Evolutionary conservation across 2,888 invertebrate species (phyloP), one percentile per base, ranked within the genome.

Genomic region (Didymodactylos carnosus): DNA sequence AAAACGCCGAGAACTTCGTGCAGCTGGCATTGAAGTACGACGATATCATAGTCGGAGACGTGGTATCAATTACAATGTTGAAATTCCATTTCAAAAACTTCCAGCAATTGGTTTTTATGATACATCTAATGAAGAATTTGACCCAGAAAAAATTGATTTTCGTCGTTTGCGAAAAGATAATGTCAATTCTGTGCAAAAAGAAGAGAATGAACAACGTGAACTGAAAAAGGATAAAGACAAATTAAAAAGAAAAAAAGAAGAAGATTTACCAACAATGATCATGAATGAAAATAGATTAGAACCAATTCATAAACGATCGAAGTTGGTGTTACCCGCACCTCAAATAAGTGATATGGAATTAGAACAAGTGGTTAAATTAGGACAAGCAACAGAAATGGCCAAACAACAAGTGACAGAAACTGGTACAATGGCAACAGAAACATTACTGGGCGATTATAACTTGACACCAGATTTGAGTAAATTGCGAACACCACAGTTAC

Each of bases 61-160:
- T 16, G 92, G 93, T 0, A 91, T 99, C 7, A 93, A 98, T 83
- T 99, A 97, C 85, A 95, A 95, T 82, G 88, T 90, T 0, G 98
- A 99, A 85, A 90, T 98, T 78, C 94, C 98, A 0, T 98, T 99
- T 83, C 95, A 97, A 81, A 95, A 97, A 84, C 87, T 88, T 49
- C 94, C 95, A 0, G 90, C 93, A 0, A 80, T 88, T 78, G 97
- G 98, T 1, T 97, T 98, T 84, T 93, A 94, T 81, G 94, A 98
- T 82, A 95, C 97, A 0, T 88, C 69, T 16, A 79, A 81, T 76
- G 97, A 98, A 83, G 86, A 87, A 1, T 89, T 92, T 40, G 92
- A 94, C 81, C 91, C 92, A 0, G 87, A 90, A 83, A 90, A 91
- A 10, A 90, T 91, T 0, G 91, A 95, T 84, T 95, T 94, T 82